Evolutionary conservation across 2,888 invertebrate species (phyloP).

Genomic region (Ferrisia virgata): DNA sequence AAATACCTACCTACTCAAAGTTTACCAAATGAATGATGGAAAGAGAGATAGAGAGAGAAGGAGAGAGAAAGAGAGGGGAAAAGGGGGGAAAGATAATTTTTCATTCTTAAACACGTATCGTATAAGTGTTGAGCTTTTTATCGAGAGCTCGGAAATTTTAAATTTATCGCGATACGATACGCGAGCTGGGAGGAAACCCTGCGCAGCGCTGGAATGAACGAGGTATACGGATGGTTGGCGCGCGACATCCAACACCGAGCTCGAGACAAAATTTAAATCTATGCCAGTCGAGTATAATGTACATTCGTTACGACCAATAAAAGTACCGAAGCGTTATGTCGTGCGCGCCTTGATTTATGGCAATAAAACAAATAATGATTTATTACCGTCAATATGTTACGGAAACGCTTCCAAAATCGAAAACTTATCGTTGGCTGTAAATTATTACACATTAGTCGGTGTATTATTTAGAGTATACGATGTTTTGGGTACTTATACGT

Average conservation of each 20-base stretch:
- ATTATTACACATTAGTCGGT: neutral
- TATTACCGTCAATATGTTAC: neutral
- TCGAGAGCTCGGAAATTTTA: neutral
- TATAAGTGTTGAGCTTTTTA: neutral
- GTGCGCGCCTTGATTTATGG: neutral
- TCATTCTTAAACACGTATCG: neutral
- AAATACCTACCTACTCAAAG: neutral
- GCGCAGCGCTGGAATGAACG: too few species aligned
- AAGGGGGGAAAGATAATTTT: neutral
- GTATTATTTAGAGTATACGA: neutral
- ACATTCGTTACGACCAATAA: neutral
- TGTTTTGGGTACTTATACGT: too few species aligned
- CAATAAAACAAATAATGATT: constrained; percentile 12
- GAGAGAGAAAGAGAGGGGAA: neutral
- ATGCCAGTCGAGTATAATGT: neutral
- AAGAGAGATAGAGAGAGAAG: neutral
- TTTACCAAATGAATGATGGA: neutral
- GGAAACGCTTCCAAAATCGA: constrained; percentile 3
- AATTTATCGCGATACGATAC: neutral
- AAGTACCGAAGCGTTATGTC: neutral
- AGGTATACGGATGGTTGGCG: neutral
- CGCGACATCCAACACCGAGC: neutral
- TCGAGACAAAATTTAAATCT: neutral
- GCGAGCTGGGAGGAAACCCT: too few species aligned
- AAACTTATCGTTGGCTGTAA: constrained; percentile 1